Base-by-base conservation (phyloP, 2,797 vertebrate genomes). In the Clarias fuscus region DNA sequence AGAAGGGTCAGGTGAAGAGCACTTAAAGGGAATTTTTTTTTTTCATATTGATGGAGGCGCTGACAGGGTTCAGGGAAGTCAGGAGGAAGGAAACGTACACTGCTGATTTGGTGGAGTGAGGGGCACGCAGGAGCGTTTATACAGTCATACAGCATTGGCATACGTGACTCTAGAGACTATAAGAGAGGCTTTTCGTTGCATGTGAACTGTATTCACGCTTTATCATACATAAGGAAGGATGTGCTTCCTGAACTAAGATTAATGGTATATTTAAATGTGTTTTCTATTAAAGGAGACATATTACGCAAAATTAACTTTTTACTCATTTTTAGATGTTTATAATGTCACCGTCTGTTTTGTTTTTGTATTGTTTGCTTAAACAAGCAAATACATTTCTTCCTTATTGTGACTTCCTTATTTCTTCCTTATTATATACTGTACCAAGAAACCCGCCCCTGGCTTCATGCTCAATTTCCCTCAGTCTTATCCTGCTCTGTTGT, bases 51-150 rank as follows among this genome's bases (percentile, higher is more conserved):
- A 73, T 75, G 72, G 64, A 70, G 33, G 33, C 68, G 6, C 65
- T 62, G 80, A 81, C 85, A 67, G 79, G 59, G 68, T 83, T 86
- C 72, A 75, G 79, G 72, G 30, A 56, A 70, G 65, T 64, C 79
- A 83, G 83, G 33, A 76, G 33, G 75, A 33, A 53, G n/a, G 0
- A 17, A 62, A 43, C 15, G 2, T 20, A 59, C 56, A 24, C 5
- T 20, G 56, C 58, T 62, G 33, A 11, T 61, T n/a, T 18, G 20
- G 27, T 75, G 72, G 43, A 27, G 24, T 0, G 7, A 59, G 17
- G 18, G 59, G 48, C 37, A 27, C 0, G 0, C 40, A 27, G 24
- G 75, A 80, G 56, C 68, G 62, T 33, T 82, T 40, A 33, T 30
- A 11, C 6, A 64, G 0, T 27, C 27, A 22, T 27, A 20, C 65